Evolutionary conservation across 2,797 vertebrate genomes (phyloP).

Genomic region (Hoplostethus mediterraneus): DNA sequence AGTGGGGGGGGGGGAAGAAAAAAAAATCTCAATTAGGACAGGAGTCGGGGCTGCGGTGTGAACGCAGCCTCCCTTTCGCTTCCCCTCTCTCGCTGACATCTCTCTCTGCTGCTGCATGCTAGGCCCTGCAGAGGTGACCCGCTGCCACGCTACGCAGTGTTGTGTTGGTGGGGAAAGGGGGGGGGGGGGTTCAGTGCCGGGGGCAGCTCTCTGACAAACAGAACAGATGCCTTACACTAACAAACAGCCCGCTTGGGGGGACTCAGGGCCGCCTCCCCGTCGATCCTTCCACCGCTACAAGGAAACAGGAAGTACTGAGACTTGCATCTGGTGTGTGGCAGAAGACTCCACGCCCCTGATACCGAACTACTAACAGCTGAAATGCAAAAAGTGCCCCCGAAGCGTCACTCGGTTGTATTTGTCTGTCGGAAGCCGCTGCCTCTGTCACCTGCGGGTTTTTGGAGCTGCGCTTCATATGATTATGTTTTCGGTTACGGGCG

Average conservation of each 20-base stretch:
- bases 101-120: constrained; percentile 54
- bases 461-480: constrained; percentile 41
- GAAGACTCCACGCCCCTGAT: constrained; percentile 51
- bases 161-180: constrained; percentile 53
- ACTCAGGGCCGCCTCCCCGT: constrained; percentile 71
- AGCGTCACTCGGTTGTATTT: constrained; percentile 47
- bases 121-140: constrained; percentile 70
- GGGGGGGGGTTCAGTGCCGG: constrained; percentile 71
- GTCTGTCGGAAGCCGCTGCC: constrained; percentile 45
- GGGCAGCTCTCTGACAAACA: constrained; percentile 83
- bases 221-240: constrained; percentile 87
- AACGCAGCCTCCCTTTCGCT: not conserved
- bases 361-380: constrained; percentile 65
- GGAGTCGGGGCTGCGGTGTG: not conserved
- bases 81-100: constrained; percentile 16
- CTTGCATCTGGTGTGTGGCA: constrained; percentile 75
- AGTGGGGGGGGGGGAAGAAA: too few relatives aligned
- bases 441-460: constrained; percentile 56
- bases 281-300: constrained; percentile 59
- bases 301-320: constrained; percentile 79
- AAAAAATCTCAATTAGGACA: too few relatives aligned
- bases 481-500: constrained; percentile 43
- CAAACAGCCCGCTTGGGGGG: constrained; percentile 82
- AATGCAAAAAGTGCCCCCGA: constrained; percentile 54
- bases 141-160: constrained; percentile 64